Conservation (phyloP, 2,888 invertebrate species). For the Julus scandinavius region DNA sequence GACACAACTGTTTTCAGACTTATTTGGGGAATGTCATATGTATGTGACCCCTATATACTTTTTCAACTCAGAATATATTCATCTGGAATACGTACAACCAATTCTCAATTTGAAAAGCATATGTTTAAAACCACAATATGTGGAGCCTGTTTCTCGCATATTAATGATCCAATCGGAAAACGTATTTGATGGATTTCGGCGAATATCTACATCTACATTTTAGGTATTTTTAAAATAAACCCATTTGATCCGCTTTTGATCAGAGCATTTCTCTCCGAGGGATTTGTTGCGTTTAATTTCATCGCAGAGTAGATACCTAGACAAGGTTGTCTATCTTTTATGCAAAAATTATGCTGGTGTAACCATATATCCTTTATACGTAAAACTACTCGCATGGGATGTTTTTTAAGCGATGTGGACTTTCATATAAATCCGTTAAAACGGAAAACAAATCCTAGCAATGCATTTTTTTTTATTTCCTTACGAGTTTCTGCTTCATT, state of each 20-base stretch:
- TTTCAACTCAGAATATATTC: no score
- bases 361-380: not conserved
- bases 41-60: no score
- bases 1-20: no score
- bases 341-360: not conserved
- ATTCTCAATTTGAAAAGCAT: no score
- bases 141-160: not conserved
- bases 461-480: not conserved
- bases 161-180: not conserved
- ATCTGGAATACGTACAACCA: no score
- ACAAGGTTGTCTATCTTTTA: not conserved
- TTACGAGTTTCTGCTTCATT: not conserved
- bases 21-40: no score
- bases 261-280: not conserved
- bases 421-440: not conserved
- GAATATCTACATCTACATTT: not conserved
- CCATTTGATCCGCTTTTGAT: conserved; percentile 5
- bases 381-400: not conserved
- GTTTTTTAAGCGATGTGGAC: not conserved
- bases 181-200: not conserved
- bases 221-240: not conserved
- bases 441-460: not conserved
- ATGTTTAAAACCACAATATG: not conserved
- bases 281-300: conserved; percentile 17
- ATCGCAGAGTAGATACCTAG: not conserved